Evolutionary conservation across 2,797 vertebrate genomes (phyloP).

Genomic region (Margarornis squamiger): DNA sequence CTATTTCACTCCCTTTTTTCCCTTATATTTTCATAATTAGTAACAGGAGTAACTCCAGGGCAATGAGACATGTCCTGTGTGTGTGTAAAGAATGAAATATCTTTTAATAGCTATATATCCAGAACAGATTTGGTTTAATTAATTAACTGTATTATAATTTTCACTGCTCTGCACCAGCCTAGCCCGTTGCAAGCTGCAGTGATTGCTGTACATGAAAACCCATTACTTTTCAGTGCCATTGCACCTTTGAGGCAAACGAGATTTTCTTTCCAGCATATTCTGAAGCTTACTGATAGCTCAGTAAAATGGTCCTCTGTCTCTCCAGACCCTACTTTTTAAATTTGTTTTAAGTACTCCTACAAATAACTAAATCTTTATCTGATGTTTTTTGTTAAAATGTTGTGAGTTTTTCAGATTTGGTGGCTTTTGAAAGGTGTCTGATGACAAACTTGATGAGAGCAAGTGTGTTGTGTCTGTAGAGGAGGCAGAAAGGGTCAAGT

Average conservation of each 20-base stretch:
- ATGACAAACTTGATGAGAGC: neutral
- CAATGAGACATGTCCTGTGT: neutral
- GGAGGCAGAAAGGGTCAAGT: neutral
- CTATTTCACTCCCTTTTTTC: neutral
- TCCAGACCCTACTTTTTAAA: neutral
- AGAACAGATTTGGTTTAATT: neutral
- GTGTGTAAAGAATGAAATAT: neutral
- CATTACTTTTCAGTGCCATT: neutral
- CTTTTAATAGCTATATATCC: neutral
- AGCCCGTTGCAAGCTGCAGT: neutral
- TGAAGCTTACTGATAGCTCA: neutral
- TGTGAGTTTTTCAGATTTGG: neutral
- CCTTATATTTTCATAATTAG: neutral
- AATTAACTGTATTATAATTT: neutral
- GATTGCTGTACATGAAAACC: neutral
- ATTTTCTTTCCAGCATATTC: neutral
- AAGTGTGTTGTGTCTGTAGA: neutral
- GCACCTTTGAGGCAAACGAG: neutral
- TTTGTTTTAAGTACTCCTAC: neutral
- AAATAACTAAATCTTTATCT: neutral
- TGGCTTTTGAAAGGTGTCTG: neutral
- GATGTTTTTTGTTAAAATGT: neutral
- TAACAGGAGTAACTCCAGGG: neutral
- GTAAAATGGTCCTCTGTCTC: rapidly evolving
- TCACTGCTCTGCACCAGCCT: neutral